Evolutionary conservation across 2,888 invertebrate species (phyloP), one percentile per base, ranked within the genome.

Genomic region (Hypercompe scribonia): DNA sequence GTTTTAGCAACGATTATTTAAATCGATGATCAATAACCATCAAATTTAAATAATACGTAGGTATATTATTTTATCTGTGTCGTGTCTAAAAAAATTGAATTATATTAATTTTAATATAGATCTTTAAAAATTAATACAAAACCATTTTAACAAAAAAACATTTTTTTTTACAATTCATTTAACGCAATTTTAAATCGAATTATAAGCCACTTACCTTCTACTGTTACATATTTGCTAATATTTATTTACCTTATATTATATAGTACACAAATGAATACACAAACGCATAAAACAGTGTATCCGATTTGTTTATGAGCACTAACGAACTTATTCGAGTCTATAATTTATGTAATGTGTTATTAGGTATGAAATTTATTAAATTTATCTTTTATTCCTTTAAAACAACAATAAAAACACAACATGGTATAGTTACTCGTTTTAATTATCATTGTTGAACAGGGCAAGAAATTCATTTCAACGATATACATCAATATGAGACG

Each of bases 1-100:
- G 33, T 33, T 73, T 61, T 68, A 74, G 70, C 65, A 69, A 67
- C 68, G 65, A 68, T 73, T 80, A 83, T 84, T 78, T 73, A 81
- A 78, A 82, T 79, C 69, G 24, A 31, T 72, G 73, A 75, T 77
- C 72, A 65, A 74, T 73, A 67, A 68, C 18, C 58, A 4, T 58
- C 28, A 28, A 28, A 67, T 68, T 10, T 13, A 39, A 75, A 74
- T 66, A 61, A 78, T 78, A n/a, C n/a, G n/a, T n/a, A n/a, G n/a
- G n/a, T n/a, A 72, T 78, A 73, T 69, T 65, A 65, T 65, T 33
- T 39, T 65, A 58, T 58, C 28, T 33, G 28, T 64, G 36, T 68
- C 63, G 28, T 72, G 54, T 65, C 4, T 28, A 21, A 4, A 33
- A 36, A 39, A 65, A 54, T 28, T n/a, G 10, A 11, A 46, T 46